These are phyloP conservation scores for Neogale vison DNA, from an alignment of 2,113 vertebrate species.

Conservation along the genomic window DNA sequence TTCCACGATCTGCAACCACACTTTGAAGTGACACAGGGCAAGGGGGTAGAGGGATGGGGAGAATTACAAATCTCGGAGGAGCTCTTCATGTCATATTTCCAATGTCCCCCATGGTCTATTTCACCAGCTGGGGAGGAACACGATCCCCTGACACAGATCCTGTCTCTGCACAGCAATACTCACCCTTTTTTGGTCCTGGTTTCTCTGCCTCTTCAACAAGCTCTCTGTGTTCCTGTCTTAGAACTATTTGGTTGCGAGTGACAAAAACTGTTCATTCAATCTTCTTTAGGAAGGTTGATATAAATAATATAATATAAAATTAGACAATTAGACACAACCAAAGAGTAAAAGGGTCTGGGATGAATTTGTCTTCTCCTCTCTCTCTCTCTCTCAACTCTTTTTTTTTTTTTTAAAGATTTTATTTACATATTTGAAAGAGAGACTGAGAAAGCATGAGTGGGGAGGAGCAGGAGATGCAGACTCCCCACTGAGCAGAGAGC, in stretches of 20 bases:
- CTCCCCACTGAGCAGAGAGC: too few relatives aligned
- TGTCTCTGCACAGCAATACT: neutral
- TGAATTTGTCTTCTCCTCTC: neutral
- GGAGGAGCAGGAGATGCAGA: too few relatives aligned
- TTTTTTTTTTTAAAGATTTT: too few relatives aligned
- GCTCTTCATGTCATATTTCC: neutral
- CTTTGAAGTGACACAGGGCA: neutral
- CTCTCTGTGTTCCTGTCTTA: neutral
- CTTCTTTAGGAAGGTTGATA: neutral
- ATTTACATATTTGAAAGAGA: too few relatives aligned
- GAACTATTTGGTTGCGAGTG: neutral
- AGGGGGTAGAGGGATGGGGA: rapidly evolving
- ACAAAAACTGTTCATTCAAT: neutral
- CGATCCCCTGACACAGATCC: neutral
- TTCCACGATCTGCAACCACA: neutral
- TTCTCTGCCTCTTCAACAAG: neutral
- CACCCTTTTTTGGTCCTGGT: neutral
- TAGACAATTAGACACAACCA: neutral
- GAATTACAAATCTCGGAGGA: neutral
- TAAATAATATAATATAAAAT: neutral
- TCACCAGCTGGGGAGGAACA: neutral
- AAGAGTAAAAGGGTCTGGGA: neutral
- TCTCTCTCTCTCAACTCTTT: neutral
- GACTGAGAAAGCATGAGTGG: too few relatives aligned
- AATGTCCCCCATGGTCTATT: neutral